Evolutionary conservation across 2,888 invertebrate genomes (phyloP).

Genomic region (Gibbula magus): DNA sequence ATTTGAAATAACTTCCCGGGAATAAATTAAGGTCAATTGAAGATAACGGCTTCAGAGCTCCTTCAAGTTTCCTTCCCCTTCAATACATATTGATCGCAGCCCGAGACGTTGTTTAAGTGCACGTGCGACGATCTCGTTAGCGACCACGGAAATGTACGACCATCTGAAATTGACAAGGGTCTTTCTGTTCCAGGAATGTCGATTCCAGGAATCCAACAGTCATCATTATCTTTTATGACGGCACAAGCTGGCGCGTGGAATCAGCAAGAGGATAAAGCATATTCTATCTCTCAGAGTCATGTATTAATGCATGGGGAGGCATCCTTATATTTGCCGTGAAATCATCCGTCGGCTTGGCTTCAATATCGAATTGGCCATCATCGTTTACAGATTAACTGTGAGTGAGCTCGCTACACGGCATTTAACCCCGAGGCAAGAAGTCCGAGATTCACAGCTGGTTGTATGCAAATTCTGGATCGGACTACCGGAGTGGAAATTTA

Average conservation of each 20-base stretch:
- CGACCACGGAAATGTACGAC: not conserved
- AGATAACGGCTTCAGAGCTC: not conserved
- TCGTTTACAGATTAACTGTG: not conserved
- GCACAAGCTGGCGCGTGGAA: not conserved
- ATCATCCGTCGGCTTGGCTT: not conserved
- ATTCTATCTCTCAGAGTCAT: not conserved
- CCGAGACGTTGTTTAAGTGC: constrained; percentile 1
- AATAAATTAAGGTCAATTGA: constrained; percentile 8
- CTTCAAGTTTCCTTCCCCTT: not conserved
- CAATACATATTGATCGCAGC: not conserved
- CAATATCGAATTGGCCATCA: not conserved
- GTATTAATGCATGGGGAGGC: not conserved
- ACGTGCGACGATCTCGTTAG: not conserved
- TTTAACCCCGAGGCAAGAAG: constrained; percentile 7
- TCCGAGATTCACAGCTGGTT: not conserved
- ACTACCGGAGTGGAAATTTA: constrained; percentile 5
- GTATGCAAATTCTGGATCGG: constrained; percentile 8
- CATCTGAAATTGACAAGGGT: constrained; percentile 11
- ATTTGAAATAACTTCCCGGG: constrained; percentile 13
- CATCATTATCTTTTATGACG: constrained; percentile 10
- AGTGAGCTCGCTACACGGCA: not conserved
- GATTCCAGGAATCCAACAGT: not conserved
- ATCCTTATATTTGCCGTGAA: not conserved
- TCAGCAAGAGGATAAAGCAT: not conserved
- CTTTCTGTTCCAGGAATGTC: not conserved